A percentile compares a stretch with the other conserved stretches of the same genome.
These are phyloP conservation scores for Chlorops oryzae DNA, from an alignment of 1,140 invertebrate species.

Conservation along the genomic window DNA sequence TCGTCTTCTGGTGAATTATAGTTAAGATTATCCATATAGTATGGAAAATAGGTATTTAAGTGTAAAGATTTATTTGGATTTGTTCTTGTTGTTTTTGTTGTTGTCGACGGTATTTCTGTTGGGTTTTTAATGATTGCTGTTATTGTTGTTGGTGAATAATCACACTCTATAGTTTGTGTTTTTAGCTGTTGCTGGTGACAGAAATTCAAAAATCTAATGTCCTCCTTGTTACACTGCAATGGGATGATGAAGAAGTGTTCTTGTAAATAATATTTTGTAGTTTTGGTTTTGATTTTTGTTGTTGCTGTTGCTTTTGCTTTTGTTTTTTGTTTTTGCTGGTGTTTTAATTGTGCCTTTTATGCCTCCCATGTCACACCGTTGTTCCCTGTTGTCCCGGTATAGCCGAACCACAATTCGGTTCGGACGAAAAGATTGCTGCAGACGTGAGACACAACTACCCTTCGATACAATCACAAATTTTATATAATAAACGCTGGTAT, in stretches of 20 bases:
- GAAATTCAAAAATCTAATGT: no score
- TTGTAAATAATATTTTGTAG: no score
- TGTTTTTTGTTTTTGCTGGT: no score
- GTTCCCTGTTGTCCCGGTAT: slow-evolving; percentile 46
- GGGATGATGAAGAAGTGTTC: no score
- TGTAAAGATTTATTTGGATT: slow-evolving; percentile 18
- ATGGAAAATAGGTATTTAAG: slow-evolving; percentile 34
- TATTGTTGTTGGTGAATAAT: slow-evolving; percentile 37
- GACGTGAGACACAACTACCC: slow-evolving; percentile 49
- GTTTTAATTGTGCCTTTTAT: no score
- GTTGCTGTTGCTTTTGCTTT: no score
- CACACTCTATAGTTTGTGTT: no score
- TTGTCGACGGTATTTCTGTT: slow-evolving; percentile 14
- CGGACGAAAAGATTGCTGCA: slow-evolving; percentile 34
- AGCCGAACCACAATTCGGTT: slow-evolving; percentile 31
- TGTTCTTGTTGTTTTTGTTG: slow-evolving; percentile 11
- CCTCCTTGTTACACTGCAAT: no score
- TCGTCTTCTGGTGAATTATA: no score
- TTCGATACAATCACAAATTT: slow-evolving; percentile 67
- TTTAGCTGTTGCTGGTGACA: slow-evolving; percentile 30
- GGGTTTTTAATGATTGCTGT: slow-evolving; percentile 11
- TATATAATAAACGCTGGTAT: slow-evolving; percentile 85
- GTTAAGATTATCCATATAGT: slow-evolving; percentile 41
- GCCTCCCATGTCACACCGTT: slow-evolving; percentile 48
- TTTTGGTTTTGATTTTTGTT: no score